phyloP scores from a whole-genome alignment of 2,888 invertebrate genomes.

The Campoplex capitator region DNA sequence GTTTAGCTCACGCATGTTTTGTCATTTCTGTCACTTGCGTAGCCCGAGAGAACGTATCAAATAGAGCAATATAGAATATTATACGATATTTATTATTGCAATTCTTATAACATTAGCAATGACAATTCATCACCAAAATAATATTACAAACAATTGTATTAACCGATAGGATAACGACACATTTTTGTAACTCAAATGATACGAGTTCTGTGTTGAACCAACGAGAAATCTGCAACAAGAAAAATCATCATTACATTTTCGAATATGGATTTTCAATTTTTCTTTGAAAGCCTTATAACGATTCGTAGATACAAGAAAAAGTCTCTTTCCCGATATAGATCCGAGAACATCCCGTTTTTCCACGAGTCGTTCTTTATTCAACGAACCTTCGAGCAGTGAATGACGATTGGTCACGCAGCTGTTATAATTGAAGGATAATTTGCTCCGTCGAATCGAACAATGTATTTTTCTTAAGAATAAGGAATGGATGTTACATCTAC shows the following conservation, averaged over 20 bases:
- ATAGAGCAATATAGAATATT: not conserved
- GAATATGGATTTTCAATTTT: conserved; percentile 29
- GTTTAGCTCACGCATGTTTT: conserved; percentile 34
- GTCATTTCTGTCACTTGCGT: conserved; percentile 34
- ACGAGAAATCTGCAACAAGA: conserved; percentile 10
- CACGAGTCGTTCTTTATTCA: conserved; percentile 55
- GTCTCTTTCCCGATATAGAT: conserved; percentile 24
- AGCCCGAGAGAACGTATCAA: conserved; percentile 42
- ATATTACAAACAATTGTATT: too few relatives aligned
- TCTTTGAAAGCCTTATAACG: conserved; percentile 26
- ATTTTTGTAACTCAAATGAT: not conserved
- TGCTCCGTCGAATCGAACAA: conserved; percentile 43
- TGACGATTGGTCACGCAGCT: conserved; percentile 41
- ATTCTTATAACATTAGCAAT: not conserved
- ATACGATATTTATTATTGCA: not conserved
- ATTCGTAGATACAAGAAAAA: not conserved
- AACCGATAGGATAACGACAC: not conserved
- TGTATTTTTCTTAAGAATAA: conserved; percentile 31
- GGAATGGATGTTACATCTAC: conserved; percentile 3
- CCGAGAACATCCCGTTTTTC: conserved; percentile 48
- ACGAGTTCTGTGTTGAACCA: not conserved
- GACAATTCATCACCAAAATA: not conserved
- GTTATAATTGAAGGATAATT: conserved; percentile 61
- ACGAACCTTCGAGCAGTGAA: conserved; percentile 41
- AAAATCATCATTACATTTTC: not conserved